Evolutionary conservation across 2,797 vertebrate species (phyloP).

Genomic region (Acipenser transmontanus): DNA sequence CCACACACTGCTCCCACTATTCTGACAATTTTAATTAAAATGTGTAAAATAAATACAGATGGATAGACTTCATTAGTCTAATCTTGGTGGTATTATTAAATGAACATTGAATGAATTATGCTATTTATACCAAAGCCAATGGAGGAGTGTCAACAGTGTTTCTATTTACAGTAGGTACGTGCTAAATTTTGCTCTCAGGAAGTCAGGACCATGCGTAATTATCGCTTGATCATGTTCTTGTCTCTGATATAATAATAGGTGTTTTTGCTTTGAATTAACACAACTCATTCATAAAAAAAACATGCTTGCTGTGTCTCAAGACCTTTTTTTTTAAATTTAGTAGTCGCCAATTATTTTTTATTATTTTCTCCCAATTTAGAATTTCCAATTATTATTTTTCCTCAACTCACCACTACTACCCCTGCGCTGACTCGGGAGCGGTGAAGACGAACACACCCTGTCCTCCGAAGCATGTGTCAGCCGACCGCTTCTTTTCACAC

Average conservation of each 20-base stretch:
- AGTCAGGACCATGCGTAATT: constrained; percentile 21
- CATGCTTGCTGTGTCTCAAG: no score
- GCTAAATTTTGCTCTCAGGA: constrained; percentile 27
- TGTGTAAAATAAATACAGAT: constrained; percentile 30
- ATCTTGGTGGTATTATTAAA: constrained; percentile 30
- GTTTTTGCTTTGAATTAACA: constrained; percentile 15
- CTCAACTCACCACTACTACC: no score
- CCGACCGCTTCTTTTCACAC: no score
- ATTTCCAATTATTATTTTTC: no score
- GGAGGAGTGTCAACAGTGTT: constrained; percentile 24
- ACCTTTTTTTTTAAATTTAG: no score
- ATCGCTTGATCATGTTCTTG: constrained; percentile 15
- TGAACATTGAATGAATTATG: constrained; percentile 26
- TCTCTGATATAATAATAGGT: constrained; percentile 13
- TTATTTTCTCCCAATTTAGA: no score
- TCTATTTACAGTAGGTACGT: constrained; percentile 25
- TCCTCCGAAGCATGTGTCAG: no score
- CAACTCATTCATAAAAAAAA: constrained; percentile 21
- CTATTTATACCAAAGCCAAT: constrained; percentile 28
- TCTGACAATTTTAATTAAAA: constrained; percentile 27
- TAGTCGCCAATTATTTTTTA: no score
- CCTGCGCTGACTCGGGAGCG: no score
- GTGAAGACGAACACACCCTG: no score
- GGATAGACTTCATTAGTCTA: constrained; percentile 12
- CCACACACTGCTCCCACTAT: constrained; percentile 20